Evolutionary conservation across 2,113 vertebrate species (phyloP), one percentile per base, ranked within the genome.

Genomic region (Melanotaenia duboulayi): DNA sequence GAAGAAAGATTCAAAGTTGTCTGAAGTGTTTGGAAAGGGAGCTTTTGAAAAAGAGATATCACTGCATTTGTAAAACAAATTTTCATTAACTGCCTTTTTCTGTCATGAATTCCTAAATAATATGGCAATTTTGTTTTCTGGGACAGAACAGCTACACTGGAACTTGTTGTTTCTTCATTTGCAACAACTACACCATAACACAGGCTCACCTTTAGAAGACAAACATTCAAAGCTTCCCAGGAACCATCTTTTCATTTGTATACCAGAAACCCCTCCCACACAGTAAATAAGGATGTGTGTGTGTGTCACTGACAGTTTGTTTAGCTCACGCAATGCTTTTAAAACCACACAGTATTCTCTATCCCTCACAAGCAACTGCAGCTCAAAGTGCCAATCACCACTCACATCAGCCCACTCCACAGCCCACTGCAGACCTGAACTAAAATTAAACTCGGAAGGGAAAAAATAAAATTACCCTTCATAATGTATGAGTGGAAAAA

Each of bases 211-310:
- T 72, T 75, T 58, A 62, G 74, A 50, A 81, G 49, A 66, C 51
- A 64, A 40, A 89, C 76, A 71, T 55, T 56, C 37, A 68, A 57
- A 89, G 60, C 70, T 74, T 86, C 86, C 77, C 60, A 75, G 80
- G 0, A 11, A 80, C 72, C 63, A 7, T 79, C 85, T 84, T 63
- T 23, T 58, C 11, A 76, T 73, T 58, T 65, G 48, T 67, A 52
- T 49, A 77, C 71, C 51, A 86, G 87, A 83, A 6, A 83, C 72
- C 83, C 65, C 71, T 84, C 74, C 72, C 84, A 74, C 16, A 64
- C 44, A 58, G 22, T 78, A 1, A 63, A 71, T 83, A 86, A 91
- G 89, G 88, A 91, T 90, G 85, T n/a, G n/a, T n/a, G n/a, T 65
- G 76, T 74, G 55, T 63, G 80, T 85, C 78, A 80, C 56, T 54